phyloP scores from a whole-genome alignment of 2,113 vertebrate genomes.

The Antechinus stuartii region DNA sequence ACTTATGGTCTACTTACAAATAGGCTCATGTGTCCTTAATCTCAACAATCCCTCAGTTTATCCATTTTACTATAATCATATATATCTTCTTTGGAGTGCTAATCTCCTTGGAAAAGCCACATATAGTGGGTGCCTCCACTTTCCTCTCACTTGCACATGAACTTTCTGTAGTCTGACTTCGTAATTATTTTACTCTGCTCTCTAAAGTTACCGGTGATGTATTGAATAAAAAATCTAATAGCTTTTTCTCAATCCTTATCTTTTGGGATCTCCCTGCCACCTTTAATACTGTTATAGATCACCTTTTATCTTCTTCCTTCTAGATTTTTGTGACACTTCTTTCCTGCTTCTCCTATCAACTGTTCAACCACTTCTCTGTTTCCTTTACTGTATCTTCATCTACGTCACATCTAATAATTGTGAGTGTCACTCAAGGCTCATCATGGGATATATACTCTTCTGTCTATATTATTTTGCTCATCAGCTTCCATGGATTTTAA shows the following conservation, averaged over 20 bases:
- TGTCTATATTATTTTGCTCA: not conserved
- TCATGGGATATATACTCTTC: not conserved
- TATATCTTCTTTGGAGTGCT: not conserved
- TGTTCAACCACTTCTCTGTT: not conserved
- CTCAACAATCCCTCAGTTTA: not conserved
- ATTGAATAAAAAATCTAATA: not conserved
- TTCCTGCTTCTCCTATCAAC: not conserved
- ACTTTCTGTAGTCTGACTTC: not conserved
- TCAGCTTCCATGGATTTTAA: not conserved
- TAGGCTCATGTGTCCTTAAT: not conserved
- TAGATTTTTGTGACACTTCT: not conserved
- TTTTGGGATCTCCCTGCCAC: too few species aligned
- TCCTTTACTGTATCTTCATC: not conserved
- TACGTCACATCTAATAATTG: not conserved
- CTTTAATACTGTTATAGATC: not conserved
- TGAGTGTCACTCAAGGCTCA: not conserved
- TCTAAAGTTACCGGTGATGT: not conserved
- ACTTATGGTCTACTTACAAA: not conserved
- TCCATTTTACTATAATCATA: not conserved
- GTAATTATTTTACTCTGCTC: not conserved
- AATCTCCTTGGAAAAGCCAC: not conserved
- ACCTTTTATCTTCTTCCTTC: not conserved
- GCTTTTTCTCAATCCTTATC: not conserved
- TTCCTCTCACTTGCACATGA: not conserved
- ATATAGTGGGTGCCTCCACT: not conserved